A percentile compares a stretch with the other conserved stretches of the same genome.
phyloP scores from a whole-genome alignment of 2,113 vertebrate species.

The Pangasianodon gigas region DNA sequence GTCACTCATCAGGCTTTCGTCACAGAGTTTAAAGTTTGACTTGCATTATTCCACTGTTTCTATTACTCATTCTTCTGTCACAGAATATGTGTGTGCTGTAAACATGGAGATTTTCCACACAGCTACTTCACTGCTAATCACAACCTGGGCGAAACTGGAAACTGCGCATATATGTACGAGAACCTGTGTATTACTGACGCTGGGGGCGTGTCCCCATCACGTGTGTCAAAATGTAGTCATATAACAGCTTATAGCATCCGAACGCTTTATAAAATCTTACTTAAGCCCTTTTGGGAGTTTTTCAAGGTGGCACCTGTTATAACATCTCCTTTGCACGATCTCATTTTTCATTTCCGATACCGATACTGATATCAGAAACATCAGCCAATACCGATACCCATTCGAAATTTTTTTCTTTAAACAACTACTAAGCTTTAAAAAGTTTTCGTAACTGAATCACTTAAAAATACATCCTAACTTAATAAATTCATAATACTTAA shows the following conservation, averaged over 20 bases:
- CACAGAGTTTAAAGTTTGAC: conserved; percentile 10
- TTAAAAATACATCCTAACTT: too few species aligned
- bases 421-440: background rate
- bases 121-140: background rate
- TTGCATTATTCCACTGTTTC: background rate
- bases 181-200: background rate
- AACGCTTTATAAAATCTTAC: background rate
- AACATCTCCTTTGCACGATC: too few species aligned
- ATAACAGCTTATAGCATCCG: background rate
- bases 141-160: background rate
- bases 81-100: background rate
- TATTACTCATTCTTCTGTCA: conserved; percentile 6
- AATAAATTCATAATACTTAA: too few species aligned
- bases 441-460: background rate
- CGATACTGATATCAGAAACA: too few species aligned
- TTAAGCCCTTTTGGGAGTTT: background rate
- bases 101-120: conserved; percentile 4
- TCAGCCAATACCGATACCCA: too few species aligned
- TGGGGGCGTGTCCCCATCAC: background rate
- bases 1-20: conserved; percentile 29
- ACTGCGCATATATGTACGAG: background rate
- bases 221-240: background rate
- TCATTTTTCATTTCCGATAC: too few species aligned
- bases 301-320: too few species aligned
- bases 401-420: too few species aligned